A percentile compares a stretch with the other conserved stretches of the same genome.
These are phyloP conservation scores for Lophius piscatorius DNA, from an alignment of 2,113 vertebrate species.

Conservation along the genomic window DNA sequence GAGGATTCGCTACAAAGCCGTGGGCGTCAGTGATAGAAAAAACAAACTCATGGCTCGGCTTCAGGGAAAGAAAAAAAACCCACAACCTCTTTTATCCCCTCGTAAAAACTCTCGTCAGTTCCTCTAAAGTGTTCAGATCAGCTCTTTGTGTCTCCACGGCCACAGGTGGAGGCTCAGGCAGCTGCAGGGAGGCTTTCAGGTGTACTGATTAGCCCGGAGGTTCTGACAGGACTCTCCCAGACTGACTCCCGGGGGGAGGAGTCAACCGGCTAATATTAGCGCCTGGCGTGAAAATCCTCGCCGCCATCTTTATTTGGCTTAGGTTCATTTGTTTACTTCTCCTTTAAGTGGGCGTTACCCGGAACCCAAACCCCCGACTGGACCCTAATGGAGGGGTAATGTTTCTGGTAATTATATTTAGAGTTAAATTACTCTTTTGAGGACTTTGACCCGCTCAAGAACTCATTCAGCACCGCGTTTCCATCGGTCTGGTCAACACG, in stretches of 20 bases:
- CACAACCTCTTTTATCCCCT: not conserved
- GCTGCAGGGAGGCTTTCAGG: constrained; percentile 55
- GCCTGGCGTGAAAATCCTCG: constrained; percentile 56
- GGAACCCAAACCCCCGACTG: not conserved
- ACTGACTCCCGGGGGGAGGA: constrained; percentile 77
- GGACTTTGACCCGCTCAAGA: too few relatives aligned
- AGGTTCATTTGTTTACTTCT: constrained; percentile 25
- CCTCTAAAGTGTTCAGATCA: constrained; percentile 10
- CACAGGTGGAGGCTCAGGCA: constrained; percentile 36
- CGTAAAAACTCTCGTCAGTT: constrained; percentile 6
- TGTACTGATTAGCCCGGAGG: constrained; percentile 52
- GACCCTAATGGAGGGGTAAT: too few relatives aligned
- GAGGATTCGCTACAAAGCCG: constrained; percentile 56
- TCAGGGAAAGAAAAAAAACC: constrained; percentile 43
- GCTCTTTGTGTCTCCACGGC: constrained; percentile 47
- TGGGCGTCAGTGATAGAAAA: constrained; percentile 21
- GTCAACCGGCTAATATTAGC: constrained; percentile 75
- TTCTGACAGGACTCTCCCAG: constrained; percentile 56
- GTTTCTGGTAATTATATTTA: too few relatives aligned
- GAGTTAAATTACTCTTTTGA: too few relatives aligned
- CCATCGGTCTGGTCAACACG: too few relatives aligned
- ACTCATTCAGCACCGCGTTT: too few relatives aligned
- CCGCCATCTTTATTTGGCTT: constrained; percentile 5
- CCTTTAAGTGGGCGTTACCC: not conserved
- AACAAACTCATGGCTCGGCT: constrained; percentile 61